Conservation (phyloP, 2,113 vertebrate species). For the Caracal caracal region DNA sequence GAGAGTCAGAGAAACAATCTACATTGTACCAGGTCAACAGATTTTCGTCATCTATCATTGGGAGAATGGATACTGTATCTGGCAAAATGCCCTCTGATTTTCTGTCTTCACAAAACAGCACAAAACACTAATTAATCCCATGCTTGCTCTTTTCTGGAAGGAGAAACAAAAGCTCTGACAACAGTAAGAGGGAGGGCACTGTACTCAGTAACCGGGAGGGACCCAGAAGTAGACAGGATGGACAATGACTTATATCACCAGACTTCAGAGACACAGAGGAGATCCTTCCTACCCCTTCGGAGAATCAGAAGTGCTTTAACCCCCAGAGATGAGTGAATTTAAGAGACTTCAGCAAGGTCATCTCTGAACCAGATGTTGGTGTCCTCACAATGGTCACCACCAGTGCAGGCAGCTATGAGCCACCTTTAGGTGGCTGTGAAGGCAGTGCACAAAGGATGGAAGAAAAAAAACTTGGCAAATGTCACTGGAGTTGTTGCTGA, state of each 20-base stretch:
- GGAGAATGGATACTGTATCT: constrained; percentile 20
- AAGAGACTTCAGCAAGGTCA: not conserved
- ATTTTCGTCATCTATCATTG: not conserved
- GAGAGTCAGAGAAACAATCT: not conserved
- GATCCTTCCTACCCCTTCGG: not conserved
- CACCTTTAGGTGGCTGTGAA: not conserved
- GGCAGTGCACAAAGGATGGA: not conserved
- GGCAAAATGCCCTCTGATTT: constrained; percentile 33
- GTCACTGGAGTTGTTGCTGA: not conserved
- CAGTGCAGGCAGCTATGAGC: not conserved
- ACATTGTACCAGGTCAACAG: not conserved
- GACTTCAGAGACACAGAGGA: not conserved
- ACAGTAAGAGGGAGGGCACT: not conserved
- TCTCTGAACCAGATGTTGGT: not conserved
- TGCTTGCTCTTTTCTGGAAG: not conserved
- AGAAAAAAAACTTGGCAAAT: not conserved
- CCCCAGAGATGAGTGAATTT: not conserved
- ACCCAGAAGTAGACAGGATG: not conserved
- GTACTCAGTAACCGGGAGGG: not conserved
- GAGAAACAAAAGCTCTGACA: not conserved
- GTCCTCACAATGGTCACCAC: not conserved
- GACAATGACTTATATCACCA: not conserved
- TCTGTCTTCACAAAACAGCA: constrained; percentile 56
- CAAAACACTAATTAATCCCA: constrained; percentile 45
- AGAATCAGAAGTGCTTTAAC: not conserved